These are phyloP conservation scores for Machimus rusticus DNA, from an alignment of 2,888 invertebrate genomes.

Conservation along the genomic window DNA sequence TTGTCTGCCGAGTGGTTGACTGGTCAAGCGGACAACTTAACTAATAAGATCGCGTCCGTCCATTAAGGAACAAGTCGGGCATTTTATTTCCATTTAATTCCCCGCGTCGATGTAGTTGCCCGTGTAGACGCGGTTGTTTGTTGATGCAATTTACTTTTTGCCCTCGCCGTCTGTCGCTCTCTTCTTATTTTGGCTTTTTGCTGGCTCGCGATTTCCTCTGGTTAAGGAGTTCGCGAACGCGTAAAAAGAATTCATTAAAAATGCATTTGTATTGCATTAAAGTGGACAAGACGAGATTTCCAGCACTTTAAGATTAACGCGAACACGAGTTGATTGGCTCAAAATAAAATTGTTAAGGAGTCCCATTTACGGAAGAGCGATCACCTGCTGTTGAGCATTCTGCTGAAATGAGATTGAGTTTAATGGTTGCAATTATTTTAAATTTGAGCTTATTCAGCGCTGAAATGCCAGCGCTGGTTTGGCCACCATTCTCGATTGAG, in stretches of 20 bases:
- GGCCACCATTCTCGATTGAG: not conserved
- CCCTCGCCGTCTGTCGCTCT: not conserved
- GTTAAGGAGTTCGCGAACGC: slow-evolving; percentile 11
- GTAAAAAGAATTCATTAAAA: slow-evolving; percentile 41
- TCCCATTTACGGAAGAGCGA: slow-evolving; percentile 33
- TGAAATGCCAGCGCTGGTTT: not conserved
- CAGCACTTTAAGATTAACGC: slow-evolving; percentile 40
- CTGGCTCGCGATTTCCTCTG: not conserved
- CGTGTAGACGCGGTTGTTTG: slow-evolving; percentile 34
- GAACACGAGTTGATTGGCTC: slow-evolving; percentile 38
- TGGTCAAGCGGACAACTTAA: slow-evolving; percentile 41
- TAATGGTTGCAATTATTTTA: slow-evolving; percentile 9
- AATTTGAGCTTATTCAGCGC: not conserved
- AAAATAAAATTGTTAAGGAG: slow-evolving; percentile 38
- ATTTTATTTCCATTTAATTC: slow-evolving; percentile 40
- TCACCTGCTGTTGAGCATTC: slow-evolving; percentile 20
- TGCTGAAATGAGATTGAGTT: slow-evolving; percentile 8
- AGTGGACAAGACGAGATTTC: slow-evolving; percentile 41
- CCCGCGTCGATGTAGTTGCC: slow-evolving; percentile 5
- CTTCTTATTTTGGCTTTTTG: not conserved
- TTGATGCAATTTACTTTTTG: slow-evolving; percentile 35
- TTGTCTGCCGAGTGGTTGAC: slow-evolving; percentile 30
- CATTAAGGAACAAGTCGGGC: slow-evolving; percentile 38
- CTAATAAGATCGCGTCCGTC: slow-evolving; percentile 40
- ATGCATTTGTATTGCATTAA: slow-evolving; percentile 42